These are phyloP conservation scores for Thera obeliscata DNA, from an alignment of 2,888 invertebrate species.

Conservation along the genomic window DNA sequence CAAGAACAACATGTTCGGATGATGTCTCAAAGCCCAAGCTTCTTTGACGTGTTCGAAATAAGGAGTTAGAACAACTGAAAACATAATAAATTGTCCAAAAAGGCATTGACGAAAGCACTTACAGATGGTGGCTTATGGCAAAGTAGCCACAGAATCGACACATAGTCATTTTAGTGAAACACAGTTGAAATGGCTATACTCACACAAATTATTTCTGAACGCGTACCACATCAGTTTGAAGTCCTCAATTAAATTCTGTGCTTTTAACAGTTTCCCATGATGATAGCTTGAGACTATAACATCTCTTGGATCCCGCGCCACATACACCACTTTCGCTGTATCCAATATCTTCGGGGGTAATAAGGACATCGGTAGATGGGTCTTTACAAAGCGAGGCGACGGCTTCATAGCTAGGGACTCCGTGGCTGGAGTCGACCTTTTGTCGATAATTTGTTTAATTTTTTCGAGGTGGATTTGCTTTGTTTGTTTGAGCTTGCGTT, in stretches of 20 bases:
- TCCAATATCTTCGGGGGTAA: constrained; percentile 84
- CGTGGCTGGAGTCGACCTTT: constrained; percentile 19
- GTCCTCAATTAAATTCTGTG: constrained; percentile 82
- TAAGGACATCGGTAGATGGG: constrained; percentile 88
- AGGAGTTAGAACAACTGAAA: no score
- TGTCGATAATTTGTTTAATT: constrained; percentile 10
- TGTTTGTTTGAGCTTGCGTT: constrained; percentile 5
- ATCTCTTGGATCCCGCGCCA: constrained; percentile 92
- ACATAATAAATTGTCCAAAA: no score
- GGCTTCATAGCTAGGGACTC: constrained; percentile 39
- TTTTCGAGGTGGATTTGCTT: not conserved
- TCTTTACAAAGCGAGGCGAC: constrained; percentile 66
- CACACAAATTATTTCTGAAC: constrained; percentile 85
- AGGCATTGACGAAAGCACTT: no score
- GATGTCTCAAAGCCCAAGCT: no score
- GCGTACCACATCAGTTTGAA: constrained; percentile 86
- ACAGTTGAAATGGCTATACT: constrained; percentile 44
- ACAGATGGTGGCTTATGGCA: no score
- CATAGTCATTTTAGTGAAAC: not conserved
- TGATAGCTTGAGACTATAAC: constrained; percentile 91
- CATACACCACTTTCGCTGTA: constrained; percentile 86
- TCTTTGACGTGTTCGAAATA: no score
- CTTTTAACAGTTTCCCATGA: constrained; percentile 80
- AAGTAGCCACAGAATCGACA: no score
- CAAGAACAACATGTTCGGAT: no score